Conservation (phyloP, 2,888 invertebrate species). For the Sicus ferrugineus region DNA sequence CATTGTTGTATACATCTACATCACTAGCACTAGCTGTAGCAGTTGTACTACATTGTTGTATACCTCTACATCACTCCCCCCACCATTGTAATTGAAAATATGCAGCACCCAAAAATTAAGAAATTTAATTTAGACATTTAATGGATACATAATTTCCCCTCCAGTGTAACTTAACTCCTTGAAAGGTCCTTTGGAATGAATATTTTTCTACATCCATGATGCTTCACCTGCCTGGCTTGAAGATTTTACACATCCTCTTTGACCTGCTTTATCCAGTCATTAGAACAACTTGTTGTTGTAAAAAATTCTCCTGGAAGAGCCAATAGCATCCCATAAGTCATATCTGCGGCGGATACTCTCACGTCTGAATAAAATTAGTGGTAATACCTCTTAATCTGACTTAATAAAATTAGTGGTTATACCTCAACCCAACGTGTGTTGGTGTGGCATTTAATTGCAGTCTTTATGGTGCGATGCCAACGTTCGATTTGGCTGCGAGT, state of each 20-base stretch:
- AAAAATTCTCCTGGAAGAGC: not conserved
- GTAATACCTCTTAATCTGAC: too few species aligned
- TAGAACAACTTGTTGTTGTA: not conserved
- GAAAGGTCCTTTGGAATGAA: conserved; percentile 2
- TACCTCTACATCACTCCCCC: too few species aligned
- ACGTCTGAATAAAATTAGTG: not conserved
- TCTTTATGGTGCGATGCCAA: not conserved
- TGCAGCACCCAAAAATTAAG: too few species aligned
- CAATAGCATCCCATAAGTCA: not conserved
- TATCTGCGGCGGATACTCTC: not conserved
- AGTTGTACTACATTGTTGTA: too few species aligned
- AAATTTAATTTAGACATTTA: too few species aligned
- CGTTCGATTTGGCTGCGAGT: not conserved
- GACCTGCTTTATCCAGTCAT: not conserved
- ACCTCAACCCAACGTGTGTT: conserved; percentile 1
- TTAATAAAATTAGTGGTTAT: too few species aligned
- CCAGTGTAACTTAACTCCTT: too few species aligned
- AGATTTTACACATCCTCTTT: not conserved
- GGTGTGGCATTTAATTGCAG: not conserved
- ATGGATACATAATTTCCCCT: too few species aligned
- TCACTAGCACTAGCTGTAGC: too few species aligned
- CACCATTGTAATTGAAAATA: too few species aligned
- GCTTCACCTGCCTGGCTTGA: not conserved
- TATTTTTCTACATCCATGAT: not conserved
- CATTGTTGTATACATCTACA: too few species aligned